These are phyloP conservation scores for Xestoiulus laeticollis DNA, from an alignment of 2,888 invertebrate species.

Conservation along the genomic window DNA sequence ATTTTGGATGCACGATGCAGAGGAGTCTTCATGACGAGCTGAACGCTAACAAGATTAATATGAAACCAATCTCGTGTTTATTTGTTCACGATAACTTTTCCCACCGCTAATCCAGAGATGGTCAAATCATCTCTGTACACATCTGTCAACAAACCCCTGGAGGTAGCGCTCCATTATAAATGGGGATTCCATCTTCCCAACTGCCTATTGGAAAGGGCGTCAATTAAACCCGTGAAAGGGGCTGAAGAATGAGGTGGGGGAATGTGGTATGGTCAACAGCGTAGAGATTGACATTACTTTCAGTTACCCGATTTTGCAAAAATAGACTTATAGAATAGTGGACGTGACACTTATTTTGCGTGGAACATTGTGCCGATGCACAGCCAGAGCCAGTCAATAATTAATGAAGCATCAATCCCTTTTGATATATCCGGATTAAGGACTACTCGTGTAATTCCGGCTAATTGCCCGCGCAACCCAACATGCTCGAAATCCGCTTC, in stretches of 20 bases:
- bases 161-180: too few relatives aligned
- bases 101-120: too few relatives aligned
- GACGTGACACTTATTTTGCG: background rate
- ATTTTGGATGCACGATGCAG: too few relatives aligned
- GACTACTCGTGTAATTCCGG: background rate
- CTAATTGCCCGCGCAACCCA: background rate
- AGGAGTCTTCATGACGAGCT: too few relatives aligned
- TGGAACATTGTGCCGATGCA: background rate
- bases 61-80: too few relatives aligned
- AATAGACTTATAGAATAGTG: slow-evolving; percentile 10
- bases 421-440: slow-evolving; percentile 10
- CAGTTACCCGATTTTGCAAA: slow-evolving; percentile 29
- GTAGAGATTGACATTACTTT: background rate
- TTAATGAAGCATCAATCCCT: slow-evolving; percentile 18
- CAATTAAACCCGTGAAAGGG: background rate
- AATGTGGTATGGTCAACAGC: background rate
- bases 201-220: background rate
- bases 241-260: background rate
- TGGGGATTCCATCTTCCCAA: too few relatives aligned
- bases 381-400: background rate
- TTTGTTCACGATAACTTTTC: too few relatives aligned
- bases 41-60: too few relatives aligned
- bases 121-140: too few relatives aligned
- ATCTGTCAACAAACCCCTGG: too few relatives aligned
- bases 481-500: background rate